Conservation (phyloP, 1,140 invertebrate genomes). For the Drosophila lini region DNA sequence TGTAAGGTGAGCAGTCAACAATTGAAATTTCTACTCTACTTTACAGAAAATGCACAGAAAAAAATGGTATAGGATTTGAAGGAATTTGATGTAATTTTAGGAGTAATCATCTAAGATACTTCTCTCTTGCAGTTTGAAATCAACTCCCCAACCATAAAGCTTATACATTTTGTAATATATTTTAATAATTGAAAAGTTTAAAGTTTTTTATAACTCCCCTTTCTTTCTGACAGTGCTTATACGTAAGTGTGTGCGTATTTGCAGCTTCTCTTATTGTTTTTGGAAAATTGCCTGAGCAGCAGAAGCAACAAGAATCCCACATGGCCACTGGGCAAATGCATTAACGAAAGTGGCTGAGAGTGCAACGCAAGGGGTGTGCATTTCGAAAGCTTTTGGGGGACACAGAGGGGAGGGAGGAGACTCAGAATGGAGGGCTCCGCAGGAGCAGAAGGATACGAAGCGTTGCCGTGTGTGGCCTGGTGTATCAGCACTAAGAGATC, state of each 20-base stretch:
- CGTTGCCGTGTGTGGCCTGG: conserved; percentile 45
- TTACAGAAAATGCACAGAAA: background rate
- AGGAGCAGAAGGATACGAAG: conserved; percentile 9
- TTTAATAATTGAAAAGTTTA: no score
- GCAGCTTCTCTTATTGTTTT: conserved; percentile 65
- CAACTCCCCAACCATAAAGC: no score
- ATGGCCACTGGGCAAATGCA: conserved; percentile 82
- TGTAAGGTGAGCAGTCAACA: conserved; percentile 64
- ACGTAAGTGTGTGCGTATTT: conserved; percentile 8
- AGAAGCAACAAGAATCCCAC: conserved; percentile 64
- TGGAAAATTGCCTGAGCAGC: conserved; percentile 58
- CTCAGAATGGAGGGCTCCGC: background rate
- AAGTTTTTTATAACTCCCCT: no score
- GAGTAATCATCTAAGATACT: background rate
- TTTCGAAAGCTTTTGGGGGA: background rate
- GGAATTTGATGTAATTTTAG: background rate
- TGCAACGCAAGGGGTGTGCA: conserved; percentile 26
- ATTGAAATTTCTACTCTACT: conserved; percentile 28
- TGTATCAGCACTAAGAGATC: conserved; percentile 79
- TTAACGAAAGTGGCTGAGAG: conserved; percentile 73
- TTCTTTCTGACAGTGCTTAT: background rate
- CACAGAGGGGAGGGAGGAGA: background rate
- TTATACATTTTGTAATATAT: no score
- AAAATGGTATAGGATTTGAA: background rate
- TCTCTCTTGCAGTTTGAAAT: no score